A percentile compares a stretch with the other conserved stretches of the same genome.
phyloP scores from a whole-genome alignment of 2,797 vertebrate genomes.

The Falco berigora region DNA sequence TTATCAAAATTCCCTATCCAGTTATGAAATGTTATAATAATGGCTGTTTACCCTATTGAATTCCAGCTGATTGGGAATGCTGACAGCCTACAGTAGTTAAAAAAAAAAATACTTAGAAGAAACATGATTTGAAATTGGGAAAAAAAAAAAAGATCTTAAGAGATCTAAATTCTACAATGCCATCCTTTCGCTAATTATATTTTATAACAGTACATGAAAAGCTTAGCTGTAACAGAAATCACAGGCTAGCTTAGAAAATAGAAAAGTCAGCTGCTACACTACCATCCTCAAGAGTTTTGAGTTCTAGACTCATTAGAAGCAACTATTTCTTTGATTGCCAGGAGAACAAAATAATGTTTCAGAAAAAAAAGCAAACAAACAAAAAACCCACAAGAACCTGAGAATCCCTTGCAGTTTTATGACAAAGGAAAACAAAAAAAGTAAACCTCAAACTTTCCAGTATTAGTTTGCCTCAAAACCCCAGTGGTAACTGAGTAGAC shows the following conservation, averaged over 20 bases:
- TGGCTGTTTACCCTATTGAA: background rate
- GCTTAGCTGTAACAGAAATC: background rate
- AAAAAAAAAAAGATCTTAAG: background rate
- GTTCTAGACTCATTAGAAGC: background rate
- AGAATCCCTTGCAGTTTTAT: background rate
- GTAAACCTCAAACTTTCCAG: background rate
- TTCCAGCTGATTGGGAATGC: background rate
- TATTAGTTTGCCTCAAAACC: background rate
- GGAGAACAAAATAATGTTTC: background rate
- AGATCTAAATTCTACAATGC: background rate
- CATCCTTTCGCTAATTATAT: background rate
- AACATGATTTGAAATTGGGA: background rate
- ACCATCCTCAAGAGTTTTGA: background rate
- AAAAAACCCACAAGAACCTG: background rate
- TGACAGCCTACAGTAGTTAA: background rate
- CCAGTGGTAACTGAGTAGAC: background rate
- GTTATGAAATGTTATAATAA: background rate
- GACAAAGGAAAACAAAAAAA: background rate
- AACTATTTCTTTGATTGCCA: background rate
- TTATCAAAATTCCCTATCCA: background rate
- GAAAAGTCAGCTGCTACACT: background rate
- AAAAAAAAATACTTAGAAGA: background rate
- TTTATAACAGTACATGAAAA: background rate
- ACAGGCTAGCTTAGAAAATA: background rate
- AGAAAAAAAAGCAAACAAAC: background rate